Evolutionary conservation across 1,140 invertebrate genomes (phyloP).

Genomic region (Calliphora vicina): DNA sequence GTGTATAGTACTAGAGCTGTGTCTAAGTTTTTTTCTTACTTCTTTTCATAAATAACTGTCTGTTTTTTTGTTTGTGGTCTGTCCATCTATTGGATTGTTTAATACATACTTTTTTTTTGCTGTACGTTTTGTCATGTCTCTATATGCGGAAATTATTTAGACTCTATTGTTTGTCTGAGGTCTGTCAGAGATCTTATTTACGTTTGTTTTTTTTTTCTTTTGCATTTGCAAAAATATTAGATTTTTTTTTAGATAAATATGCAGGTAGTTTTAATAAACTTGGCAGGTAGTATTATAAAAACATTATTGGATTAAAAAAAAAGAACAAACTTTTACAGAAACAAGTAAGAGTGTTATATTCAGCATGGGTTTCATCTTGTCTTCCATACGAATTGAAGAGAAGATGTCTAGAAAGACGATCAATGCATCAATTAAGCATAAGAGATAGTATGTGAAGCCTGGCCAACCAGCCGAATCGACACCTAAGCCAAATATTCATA

Average conservation of each 20-base stretch:
- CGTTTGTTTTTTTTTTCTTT: neutral
- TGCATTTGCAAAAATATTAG: neutral
- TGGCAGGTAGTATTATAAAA: too few relatives aligned
- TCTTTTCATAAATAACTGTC: neutral
- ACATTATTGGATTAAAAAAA: too few relatives aligned
- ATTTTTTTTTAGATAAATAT: constrained; percentile 15
- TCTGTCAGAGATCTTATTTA: neutral
- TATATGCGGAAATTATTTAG: constrained; percentile 14
- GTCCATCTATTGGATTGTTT: constrained; percentile 9
- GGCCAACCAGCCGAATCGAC: too few relatives aligned
- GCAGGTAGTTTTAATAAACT: neutral
- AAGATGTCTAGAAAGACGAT: too few relatives aligned
- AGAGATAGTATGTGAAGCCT: too few relatives aligned
- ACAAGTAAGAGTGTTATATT: too few relatives aligned
- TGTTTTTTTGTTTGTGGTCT: neutral
- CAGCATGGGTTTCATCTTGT: too few relatives aligned
- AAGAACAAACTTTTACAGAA: too few relatives aligned
- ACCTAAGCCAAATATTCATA: too few relatives aligned
- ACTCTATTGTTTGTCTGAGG: constrained; percentile 4
- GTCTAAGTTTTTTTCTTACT: neutral
- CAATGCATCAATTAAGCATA: too few relatives aligned
- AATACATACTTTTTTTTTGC: neutral
- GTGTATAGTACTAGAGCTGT: neutral
- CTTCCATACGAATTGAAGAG: too few relatives aligned
- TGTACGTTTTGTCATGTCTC: neutral